A percentile compares a stretch with the other conserved stretches of the same genome.
Evolutionary conservation across 2,113 vertebrate genomes (phyloP).

Genomic region (Catharus minimus): DNA sequence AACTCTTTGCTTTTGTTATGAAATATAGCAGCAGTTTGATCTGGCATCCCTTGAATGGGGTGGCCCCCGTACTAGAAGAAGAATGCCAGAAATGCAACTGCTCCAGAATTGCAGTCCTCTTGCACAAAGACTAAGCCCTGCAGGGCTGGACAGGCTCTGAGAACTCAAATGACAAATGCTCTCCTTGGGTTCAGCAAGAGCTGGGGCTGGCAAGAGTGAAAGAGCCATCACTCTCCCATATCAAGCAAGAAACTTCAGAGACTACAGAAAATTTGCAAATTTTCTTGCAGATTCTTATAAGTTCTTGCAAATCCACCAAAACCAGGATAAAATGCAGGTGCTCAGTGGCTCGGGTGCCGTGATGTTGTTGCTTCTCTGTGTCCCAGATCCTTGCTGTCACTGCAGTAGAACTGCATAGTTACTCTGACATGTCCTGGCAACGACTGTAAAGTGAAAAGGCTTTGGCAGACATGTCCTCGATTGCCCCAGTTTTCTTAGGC

Average conservation of each 20-base stretch:
- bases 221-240: background rate
- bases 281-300: background rate
- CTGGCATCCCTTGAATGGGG: background rate
- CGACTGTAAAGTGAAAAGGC: conserved; percentile 7
- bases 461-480: conserved; percentile 8
- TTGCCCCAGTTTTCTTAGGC: conserved; percentile 50
- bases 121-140: background rate
- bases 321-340: background rate
- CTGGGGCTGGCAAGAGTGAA: background rate
- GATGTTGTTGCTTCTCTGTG: background rate
- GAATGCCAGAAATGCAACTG: conserved; percentile 1
- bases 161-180: background rate
- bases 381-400: conserved; percentile 13
- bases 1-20: accelerated
- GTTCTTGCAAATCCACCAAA: background rate
- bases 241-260: background rate
- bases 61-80: background rate
- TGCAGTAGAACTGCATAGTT: background rate
- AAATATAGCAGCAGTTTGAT: background rate
- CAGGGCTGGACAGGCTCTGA: background rate
- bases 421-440: conserved; percentile 3
- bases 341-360: background rate
- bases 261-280: background rate
- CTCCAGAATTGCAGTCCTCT: background rate
- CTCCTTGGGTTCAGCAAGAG: background rate